A percentile compares a stretch with the other conserved stretches of the same genome.
phyloP scores from a whole-genome alignment of 2,113 vertebrate species.

The Kobus ellipsiprymnus region DNA sequence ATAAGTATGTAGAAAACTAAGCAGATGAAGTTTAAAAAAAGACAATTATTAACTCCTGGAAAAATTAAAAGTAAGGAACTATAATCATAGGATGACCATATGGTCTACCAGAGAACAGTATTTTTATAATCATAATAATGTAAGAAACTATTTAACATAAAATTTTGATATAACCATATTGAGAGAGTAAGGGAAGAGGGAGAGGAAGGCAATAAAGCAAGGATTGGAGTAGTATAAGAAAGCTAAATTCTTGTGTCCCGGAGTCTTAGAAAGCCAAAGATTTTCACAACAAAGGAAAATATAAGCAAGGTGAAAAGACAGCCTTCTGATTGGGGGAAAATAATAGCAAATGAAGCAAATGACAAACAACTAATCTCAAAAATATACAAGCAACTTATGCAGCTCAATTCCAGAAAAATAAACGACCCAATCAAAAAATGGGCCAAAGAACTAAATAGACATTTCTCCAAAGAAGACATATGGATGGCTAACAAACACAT shows the following conservation, averaged over 20 bases:
- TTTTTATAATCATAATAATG: background rate
- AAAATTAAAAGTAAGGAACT: background rate
- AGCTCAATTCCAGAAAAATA: too few relatives aligned
- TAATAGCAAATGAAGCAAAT: too few relatives aligned
- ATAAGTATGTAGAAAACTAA: background rate
- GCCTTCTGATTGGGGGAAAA: too few relatives aligned
- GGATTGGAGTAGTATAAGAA: background rate
- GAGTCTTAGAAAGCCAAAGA: background rate
- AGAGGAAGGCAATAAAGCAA: background rate
- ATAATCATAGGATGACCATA: background rate
- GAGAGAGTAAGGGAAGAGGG: background rate
- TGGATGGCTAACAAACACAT: too few relatives aligned
- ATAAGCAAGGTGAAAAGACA: too few relatives aligned
- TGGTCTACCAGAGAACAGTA: background rate
- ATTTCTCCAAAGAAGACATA: too few relatives aligned
- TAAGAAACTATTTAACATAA: background rate
- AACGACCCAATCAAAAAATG: too few relatives aligned
- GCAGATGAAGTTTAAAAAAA: background rate
- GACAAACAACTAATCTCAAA: too few relatives aligned
- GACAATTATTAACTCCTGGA: background rate
- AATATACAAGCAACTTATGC: too few relatives aligned
- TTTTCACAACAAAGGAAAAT: too few relatives aligned
- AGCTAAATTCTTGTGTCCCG: background rate
- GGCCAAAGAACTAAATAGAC: too few relatives aligned
- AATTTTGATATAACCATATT: background rate